A percentile compares a stretch with the other conserved stretches of the same genome.
These are phyloP conservation scores for Tamias sibiricus DNA, from an alignment of 2,113 vertebrate species.

Conservation along the genomic window DNA sequence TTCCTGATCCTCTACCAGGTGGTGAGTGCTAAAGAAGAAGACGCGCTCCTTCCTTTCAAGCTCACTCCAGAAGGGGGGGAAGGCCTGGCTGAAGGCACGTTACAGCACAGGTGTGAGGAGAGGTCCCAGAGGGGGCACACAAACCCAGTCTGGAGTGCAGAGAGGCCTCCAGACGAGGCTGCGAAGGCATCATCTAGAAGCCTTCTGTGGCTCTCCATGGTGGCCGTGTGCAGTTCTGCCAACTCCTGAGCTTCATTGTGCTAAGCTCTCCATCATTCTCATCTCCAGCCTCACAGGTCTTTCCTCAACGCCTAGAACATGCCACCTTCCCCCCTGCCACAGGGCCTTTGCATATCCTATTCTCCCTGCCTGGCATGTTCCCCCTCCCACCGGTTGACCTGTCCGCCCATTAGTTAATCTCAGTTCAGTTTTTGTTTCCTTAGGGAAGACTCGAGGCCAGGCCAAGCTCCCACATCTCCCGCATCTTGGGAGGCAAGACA, in stretches of 20 bases:
- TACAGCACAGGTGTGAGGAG: not conserved
- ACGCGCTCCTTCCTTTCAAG: not conserved
- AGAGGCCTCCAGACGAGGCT: not conserved
- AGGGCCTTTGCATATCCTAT: not conserved
- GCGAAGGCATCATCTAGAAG: not conserved
- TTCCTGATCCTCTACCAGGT: not conserved
- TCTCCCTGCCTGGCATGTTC: not conserved
- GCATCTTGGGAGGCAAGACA: not conserved
- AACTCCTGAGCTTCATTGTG: not conserved
- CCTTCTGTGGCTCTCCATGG: not conserved
- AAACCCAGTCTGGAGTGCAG: not conserved
- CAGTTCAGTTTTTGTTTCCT: not conserved
- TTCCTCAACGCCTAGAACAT: not conserved
- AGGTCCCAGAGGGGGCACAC: not conserved
- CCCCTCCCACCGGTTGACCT: not conserved
- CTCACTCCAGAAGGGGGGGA: not conserved
- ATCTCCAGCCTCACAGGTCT: not conserved
- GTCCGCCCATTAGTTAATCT: not conserved
- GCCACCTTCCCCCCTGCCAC: not conserved
- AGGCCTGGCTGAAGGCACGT: not conserved
- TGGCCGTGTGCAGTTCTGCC: not conserved
- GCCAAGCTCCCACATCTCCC: not conserved
- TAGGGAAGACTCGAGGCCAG: not conserved
- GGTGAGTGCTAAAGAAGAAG: not conserved
- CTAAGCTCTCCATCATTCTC: not conserved